Conservation (phyloP, 2,888 invertebrate species). For the Troides aeacus region DNA sequence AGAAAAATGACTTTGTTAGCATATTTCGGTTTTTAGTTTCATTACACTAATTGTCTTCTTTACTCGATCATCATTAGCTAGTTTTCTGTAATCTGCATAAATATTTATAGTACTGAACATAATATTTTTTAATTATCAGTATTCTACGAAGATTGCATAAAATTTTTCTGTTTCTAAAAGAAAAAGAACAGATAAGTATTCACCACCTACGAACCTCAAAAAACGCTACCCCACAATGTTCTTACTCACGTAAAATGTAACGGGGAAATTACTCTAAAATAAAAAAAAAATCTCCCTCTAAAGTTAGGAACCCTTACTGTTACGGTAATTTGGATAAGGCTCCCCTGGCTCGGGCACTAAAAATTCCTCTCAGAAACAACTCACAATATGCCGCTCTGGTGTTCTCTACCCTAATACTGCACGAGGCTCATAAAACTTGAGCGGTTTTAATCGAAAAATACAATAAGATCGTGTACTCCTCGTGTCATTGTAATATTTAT, state of each 20-base stretch:
- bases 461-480: conserved; percentile 21
- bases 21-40: too few relatives aligned
- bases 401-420: conserved; percentile 48
- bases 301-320: conserved; percentile 60
- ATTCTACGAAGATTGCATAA: neutral
- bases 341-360: conserved; percentile 65
- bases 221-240: conserved; percentile 64
- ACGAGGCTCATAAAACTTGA: conserved; percentile 57
- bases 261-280: conserved; percentile 75
- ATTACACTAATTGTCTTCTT: too few relatives aligned
- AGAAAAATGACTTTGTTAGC: too few relatives aligned
- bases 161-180: conserved; percentile 18
- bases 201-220: conserved; percentile 40
- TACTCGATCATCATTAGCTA: too few relatives aligned
- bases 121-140: neutral
- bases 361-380: conserved; percentile 67
- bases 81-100: too few relatives aligned
- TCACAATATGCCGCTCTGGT: conserved; percentile 62
- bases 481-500: conserved; percentile 3
- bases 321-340: conserved; percentile 73
- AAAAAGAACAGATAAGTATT: conserved; percentile 41
- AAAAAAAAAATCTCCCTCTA: conserved; percentile 62
- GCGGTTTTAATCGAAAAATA: conserved; percentile 58
- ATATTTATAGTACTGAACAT: too few relatives aligned
- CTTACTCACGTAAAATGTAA: conserved; percentile 71